Base-by-base conservation (phyloP, 2,888 invertebrate genomes). In the Mylabris sibirica region DNA sequence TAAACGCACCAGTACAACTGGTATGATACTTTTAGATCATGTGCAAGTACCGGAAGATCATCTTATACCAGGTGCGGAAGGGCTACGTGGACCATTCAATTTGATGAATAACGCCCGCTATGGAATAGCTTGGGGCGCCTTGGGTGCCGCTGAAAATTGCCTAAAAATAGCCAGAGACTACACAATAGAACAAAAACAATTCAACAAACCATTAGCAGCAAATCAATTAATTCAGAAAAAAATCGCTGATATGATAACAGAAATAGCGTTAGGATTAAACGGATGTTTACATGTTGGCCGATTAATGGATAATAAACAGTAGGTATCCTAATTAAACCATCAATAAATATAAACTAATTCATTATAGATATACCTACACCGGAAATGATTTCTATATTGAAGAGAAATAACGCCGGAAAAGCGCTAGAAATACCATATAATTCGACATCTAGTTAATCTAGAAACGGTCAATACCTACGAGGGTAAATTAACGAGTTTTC, bases 391-490 rank as follows among this genome's bases (percentile, higher is more conserved):
- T 98, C 98, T 0, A 82, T 99, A 78, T 88, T 99, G 67, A 99
- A 99, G 86, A 89, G 98, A 70, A 99, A 99, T 85, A 97, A 94
- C 73, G 94, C 97, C 76, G 96, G 95, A 0, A 99, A 99, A 86
- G 91, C 99, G 0, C 86, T 99, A 76, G 96, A 97, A 60, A 97
- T 99, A 99, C 84, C 98, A 99, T 82, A 87, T 99, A 61, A 99
- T 99, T 75, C 88, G 99, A 69, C 99, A 99, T 84, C 90, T 95
- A 34, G 93, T 98, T 92, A 99, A 99, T 86, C 88, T 99, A 75
- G 99, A 99, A 86, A 92, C 97, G 14, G 98, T 99, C 2, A 98
- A 98, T 82, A 99, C 99, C 0, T 99, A 99, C 81, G 99, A 99
- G 89, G 99, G 98, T 88, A 84, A 62, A 44, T n/a, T 44, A 5